Conservation (phyloP, 2,797 vertebrate genomes). For the Capromys pilorides region DNA sequence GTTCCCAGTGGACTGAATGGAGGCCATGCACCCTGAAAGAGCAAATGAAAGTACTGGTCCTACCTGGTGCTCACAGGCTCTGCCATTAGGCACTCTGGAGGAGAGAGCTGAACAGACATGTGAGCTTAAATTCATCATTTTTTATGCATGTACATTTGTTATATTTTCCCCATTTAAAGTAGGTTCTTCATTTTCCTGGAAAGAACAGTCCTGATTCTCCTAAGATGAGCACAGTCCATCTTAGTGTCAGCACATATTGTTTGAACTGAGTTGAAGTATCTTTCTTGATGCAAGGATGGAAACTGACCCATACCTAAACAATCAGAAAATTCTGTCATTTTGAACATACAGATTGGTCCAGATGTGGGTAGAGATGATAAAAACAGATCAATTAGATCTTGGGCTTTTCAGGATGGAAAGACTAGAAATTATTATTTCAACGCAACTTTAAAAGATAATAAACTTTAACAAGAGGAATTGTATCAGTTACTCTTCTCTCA, state of each 20-base stretch:
- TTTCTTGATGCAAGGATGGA: not conserved
- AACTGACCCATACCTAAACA: not conserved
- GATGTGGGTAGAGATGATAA: not conserved
- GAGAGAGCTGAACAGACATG: not conserved
- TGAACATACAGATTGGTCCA: not conserved
- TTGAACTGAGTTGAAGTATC: not conserved
- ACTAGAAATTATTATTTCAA: not conserved
- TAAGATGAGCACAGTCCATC: not conserved
- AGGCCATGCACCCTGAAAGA: not conserved
- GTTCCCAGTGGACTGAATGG: not conserved
- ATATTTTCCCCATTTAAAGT: not conserved
- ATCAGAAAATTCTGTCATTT: not conserved
- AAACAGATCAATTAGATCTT: not conserved
- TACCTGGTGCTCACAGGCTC: constrained; percentile 8
- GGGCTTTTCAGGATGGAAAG: not conserved
- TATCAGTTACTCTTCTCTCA: too few species aligned
- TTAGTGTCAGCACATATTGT: not conserved
- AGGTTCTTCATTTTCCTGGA: not conserved
- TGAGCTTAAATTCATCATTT: not conserved
- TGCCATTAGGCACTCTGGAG: not conserved
- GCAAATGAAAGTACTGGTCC: constrained; percentile 12
- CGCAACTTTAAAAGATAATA: not conserved
- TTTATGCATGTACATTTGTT: not conserved
- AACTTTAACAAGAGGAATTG: not conserved
- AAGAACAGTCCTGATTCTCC: not conserved